Evolutionary conservation across 2,797 vertebrate genomes (phyloP), one percentile per base, ranked within the genome.

Genomic region (Tangara arthus): DNA sequence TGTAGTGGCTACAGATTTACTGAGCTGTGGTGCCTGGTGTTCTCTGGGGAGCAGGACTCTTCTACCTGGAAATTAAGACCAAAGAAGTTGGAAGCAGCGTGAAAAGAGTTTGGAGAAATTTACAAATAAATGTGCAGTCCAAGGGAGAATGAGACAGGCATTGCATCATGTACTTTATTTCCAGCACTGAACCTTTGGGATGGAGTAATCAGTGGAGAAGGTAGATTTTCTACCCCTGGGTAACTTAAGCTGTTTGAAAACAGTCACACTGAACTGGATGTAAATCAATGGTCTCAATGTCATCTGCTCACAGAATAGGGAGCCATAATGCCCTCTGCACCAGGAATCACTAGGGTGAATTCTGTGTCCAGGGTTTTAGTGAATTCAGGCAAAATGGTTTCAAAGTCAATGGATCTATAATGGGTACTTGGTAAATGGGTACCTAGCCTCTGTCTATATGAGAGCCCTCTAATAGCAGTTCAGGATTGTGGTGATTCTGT

Each of bases 1-100:
- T 88, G 49, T 76, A 86, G 72, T 70, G 60, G 60, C 64, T 87
- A 69, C 94, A 94, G 88, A 76, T 91, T 93, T 95, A 93, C 89
- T 88, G 92, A 92, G 71, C 88, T 94, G 77, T 92, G 88, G 69
- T 92, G 76, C 39, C 23, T 0, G 0, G 57, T 2, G 22, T 34
- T 39, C 79, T 86, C 47, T 73, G 60, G 53, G 42, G 39, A 94
- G 61, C 65, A 24, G 9, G 73, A 61, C 42, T 66, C 53, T 90
- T 60, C 90, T 95, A 52, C 56, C 60, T 93, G 68, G 76, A 77
- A 96, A 82, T 94, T 84, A 70, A 78, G 71, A 78, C 55, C 79
- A 82, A 92, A 89, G 89, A 76, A 87, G 20, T 44, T 90, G 70
- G 61, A 76, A 83, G 19, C 26, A 44, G 21, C 0, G 0, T 93